Evolutionary conservation across 2,797 vertebrate species (phyloP), one percentile per base, ranked within the genome.

Genomic region (Tolypeutes matacus): DNA sequence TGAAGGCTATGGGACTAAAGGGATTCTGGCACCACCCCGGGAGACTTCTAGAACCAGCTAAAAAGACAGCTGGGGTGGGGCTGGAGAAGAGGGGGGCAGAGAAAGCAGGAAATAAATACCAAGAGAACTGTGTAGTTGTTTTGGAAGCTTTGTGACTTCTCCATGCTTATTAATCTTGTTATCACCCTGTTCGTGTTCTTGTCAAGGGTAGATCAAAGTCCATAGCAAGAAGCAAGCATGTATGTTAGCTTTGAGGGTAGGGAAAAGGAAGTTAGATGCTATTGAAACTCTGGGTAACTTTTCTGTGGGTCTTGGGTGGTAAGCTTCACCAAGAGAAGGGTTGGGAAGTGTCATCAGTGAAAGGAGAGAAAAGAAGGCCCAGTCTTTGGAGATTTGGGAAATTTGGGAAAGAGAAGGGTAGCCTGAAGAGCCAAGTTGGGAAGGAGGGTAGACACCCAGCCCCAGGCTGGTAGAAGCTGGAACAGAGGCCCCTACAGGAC

Each of bases 81-180:
- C 4, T 7, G 31, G 4, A 4, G n/a, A 4, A 42, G 8, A 39
- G 3, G 12, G 25, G 60, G 46, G 6, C 46, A 25, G 18, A 64
- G 62, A 81, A 89, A 65, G 80, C 75, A 84, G 89, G 86, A 95
- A 89, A 84, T 73, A 65, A 95, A 89, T 49, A 75, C 78, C 69
- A 76, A 72, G 58, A 72, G 56, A 76, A 31, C 82, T 67, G 23
- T 34, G 75, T 85, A 34, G 83, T 80, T 58, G 18, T 62, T 31
- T 58, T n/a, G 64, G 51, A 85, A 83, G 58, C 69, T 25, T 49
- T 51, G 13, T 11, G 39, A 72, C 72, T 65, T 91, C 95, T 78
- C 80, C 12, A 3, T 76, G 60, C 60, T 75, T 81, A 29, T 65
- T 87, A 62, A 15, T 86, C 81, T 51, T 58, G 60, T 69, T 70